Evolutionary conservation across 2,888 invertebrate genomes (phyloP).

Genomic region (Aricia artaxerxes): DNA sequence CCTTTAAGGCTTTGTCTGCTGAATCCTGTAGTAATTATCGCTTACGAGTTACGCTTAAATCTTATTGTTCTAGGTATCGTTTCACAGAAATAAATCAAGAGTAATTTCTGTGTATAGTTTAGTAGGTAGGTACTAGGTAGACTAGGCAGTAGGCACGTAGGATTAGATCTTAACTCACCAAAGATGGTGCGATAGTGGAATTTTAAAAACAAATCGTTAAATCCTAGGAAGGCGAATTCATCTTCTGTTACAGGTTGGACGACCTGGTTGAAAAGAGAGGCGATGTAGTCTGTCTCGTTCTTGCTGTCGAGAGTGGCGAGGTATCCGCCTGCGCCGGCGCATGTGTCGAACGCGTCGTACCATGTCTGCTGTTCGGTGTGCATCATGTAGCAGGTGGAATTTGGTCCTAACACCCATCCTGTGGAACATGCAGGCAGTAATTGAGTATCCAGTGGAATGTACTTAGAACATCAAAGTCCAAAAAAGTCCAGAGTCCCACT

Average conservation of each 20-base stretch:
- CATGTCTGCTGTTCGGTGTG: slow-evolving; percentile 54
- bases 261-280: slow-evolving; percentile 48
- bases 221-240: slow-evolving; percentile 54
- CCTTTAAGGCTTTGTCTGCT: too few relatives aligned
- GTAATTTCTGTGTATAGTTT: too few relatives aligned
- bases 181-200: slow-evolving; percentile 55
- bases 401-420: slow-evolving; percentile 53
- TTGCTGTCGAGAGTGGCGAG: slow-evolving; percentile 49
- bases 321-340: slow-evolving; percentile 52
- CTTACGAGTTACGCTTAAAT: too few relatives aligned
- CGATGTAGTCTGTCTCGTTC: slow-evolving; percentile 50
- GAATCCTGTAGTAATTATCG: too few relatives aligned
- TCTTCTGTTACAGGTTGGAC: slow-evolving; percentile 47
- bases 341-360: slow-evolving; percentile 53
- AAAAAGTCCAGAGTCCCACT: too few relatives aligned
- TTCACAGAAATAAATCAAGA: background rate
- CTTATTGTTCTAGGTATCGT: background rate
- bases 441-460: too few relatives aligned
- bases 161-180: slow-evolving; percentile 43
- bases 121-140: background rate
- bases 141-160: background rate
- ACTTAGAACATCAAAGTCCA: too few relatives aligned
- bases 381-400: slow-evolving; percentile 50
- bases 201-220: slow-evolving; percentile 51
- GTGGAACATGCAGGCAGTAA: background rate